phyloP scores from a whole-genome alignment of 2,888 invertebrate species.

The Aphidoletes aphidimyza region DNA sequence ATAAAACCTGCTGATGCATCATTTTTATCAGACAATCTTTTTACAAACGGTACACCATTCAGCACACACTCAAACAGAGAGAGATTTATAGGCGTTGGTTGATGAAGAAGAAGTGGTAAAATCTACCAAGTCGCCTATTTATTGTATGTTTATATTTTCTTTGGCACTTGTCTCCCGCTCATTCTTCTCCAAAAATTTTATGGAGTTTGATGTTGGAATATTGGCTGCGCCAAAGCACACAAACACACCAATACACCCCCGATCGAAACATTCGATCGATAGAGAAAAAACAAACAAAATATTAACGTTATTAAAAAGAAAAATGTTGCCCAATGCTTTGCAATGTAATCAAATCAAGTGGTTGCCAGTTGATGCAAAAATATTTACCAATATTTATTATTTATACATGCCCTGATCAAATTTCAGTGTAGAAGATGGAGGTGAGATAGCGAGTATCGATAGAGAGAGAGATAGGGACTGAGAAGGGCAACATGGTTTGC shows the following conservation, averaged over 20 bases:
- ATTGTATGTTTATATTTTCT: too few relatives aligned
- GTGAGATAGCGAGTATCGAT: not conserved
- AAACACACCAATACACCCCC: too few relatives aligned
- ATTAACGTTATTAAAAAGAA: conserved; percentile 21
- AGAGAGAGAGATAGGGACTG: not conserved
- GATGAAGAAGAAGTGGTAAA: too few relatives aligned
- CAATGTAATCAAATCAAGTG: conserved; percentile 35
- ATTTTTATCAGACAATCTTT: conserved; percentile 53
- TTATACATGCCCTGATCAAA: not conserved
- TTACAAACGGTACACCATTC: conserved; percentile 3
- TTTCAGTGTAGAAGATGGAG: not conserved
- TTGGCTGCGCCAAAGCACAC: too few relatives aligned
- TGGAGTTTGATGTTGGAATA: too few relatives aligned
- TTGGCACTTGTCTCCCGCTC: too few relatives aligned
- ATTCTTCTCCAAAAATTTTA: too few relatives aligned
- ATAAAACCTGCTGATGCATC: conserved; percentile 45
- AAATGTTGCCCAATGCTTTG: not conserved
- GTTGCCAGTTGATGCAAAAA: not conserved
- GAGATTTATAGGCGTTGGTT: too few relatives aligned
- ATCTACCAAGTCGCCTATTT: too few relatives aligned
- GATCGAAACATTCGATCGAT: too few relatives aligned
- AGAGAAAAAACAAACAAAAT: conserved; percentile 15
- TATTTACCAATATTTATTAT: conserved; percentile 21
- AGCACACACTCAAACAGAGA: not conserved
- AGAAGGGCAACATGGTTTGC: too few relatives aligned